These are phyloP conservation scores for Lordiphosa fenestrarum DNA, from an alignment of 2,888 invertebrate species.

Conservation along the genomic window DNA sequence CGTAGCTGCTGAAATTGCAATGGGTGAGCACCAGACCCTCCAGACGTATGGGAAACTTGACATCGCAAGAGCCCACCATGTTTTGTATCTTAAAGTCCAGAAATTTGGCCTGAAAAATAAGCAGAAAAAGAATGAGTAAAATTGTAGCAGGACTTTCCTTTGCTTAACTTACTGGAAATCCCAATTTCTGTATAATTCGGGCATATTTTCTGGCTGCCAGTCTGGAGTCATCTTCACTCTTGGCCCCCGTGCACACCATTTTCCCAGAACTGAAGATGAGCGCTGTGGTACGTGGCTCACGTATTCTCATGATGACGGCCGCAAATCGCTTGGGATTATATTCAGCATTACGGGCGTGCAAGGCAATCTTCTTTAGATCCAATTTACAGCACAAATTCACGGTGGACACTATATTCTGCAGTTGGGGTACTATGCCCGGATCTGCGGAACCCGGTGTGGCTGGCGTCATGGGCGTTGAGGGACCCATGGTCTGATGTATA, in stretches of 20 bases:
- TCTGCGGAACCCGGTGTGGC: conserved; percentile 96
- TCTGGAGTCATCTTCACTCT: conserved; percentile 89
- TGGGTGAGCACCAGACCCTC: conserved; percentile 88
- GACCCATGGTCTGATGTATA: conserved; percentile 84
- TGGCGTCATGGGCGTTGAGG: conserved; percentile 89
- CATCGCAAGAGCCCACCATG: conserved; percentile 90
- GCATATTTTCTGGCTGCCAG: conserved; percentile 91
- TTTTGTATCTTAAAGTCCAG: conserved; percentile 91
- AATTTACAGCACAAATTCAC: conserved; percentile 97
- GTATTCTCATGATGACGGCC: conserved; percentile 98
- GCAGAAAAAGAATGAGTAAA: too few species aligned
- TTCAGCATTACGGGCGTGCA: conserved; percentile 99
- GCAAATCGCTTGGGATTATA: conserved; percentile 99
- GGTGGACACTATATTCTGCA: conserved; percentile 96
- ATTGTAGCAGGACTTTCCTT: background rate
- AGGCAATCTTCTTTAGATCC: conserved; percentile 97
- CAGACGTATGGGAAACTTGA: conserved; percentile 87
- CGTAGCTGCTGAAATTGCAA: conserved; percentile 92
- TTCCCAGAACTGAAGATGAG: conserved; percentile 91
- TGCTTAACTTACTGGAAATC: conserved; percentile 84
- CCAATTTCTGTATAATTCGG: conserved; percentile 90
- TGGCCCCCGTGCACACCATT: conserved; percentile 92
- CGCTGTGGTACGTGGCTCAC: conserved; percentile 91
- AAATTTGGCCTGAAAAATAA: conserved; percentile 86
- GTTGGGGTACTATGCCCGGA: conserved; percentile 94